Percentiles rank a stretch among this genome's conserved stretches.
Conservation (phyloP, 2,113 vertebrate genomes). For the Rhinolophus ferrumequinum region DNA sequence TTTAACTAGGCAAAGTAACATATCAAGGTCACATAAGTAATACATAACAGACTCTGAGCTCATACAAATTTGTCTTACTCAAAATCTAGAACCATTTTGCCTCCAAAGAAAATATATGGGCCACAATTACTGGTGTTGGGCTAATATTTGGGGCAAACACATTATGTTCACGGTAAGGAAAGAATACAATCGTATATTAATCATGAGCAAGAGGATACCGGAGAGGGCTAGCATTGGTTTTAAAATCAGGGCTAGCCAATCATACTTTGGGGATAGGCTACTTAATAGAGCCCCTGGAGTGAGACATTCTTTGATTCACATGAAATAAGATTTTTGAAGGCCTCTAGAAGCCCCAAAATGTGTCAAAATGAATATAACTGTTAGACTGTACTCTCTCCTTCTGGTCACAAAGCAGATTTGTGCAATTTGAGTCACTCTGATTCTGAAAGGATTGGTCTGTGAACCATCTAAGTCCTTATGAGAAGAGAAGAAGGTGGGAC, state of each 20-base stretch:
- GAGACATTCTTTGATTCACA: conserved; percentile 21
- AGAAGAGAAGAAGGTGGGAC: conserved; percentile 31
- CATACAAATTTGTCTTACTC: conserved; percentile 43
- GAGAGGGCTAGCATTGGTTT: not conserved
- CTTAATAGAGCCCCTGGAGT: not conserved
- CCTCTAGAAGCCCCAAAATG: not conserved
- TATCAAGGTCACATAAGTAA: conserved; percentile 15
- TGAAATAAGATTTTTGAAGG: conserved; percentile 37
- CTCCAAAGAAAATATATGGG: conserved; percentile 15
- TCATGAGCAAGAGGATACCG: not conserved
- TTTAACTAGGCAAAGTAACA: not conserved
- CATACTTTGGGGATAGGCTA: not conserved
- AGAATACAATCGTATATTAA: not conserved
- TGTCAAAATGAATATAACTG: conserved; percentile 26
- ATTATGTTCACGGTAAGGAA: conserved; percentile 17
- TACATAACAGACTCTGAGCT: conserved; percentile 18
- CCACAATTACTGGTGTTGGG: not conserved
- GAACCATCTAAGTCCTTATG: conserved; percentile 22
- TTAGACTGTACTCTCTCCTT: conserved; percentile 2
- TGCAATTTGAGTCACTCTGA: conserved; percentile 31
- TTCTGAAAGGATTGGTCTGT: conserved; percentile 38
- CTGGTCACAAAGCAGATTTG: conserved; percentile 19
- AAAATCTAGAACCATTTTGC: conserved; percentile 15
- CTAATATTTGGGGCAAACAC: conserved; percentile 43
- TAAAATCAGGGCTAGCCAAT: not conserved